Evolutionary conservation across 2,888 invertebrate genomes (phyloP).

Genomic region (Parelbella ahira): DNA sequence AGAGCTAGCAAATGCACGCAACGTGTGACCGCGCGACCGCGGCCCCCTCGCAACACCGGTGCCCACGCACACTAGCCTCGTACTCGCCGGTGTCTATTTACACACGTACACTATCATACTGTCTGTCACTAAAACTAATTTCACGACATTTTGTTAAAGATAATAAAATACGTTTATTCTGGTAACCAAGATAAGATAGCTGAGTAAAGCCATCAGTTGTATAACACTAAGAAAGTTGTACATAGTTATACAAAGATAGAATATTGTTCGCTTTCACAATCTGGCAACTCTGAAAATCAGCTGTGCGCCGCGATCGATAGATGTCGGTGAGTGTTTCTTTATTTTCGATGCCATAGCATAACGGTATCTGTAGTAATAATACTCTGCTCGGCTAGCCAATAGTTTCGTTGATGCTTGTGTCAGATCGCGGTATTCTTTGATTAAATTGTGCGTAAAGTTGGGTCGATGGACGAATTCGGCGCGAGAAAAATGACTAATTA

Average conservation of each 20-base stretch:
- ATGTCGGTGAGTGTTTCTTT: slow-evolving; percentile 78
- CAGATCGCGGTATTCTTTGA: slow-evolving; percentile 60
- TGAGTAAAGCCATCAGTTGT: no score
- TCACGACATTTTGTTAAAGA: no score
- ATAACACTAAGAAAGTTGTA: no score
- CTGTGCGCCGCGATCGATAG: slow-evolving; percentile 74
- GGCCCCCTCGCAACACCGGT: slow-evolving; percentile 45
- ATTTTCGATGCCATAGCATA: slow-evolving; percentile 70
- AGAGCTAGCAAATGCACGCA: slow-evolving; percentile 64
- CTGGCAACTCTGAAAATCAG: slow-evolving; percentile 61
- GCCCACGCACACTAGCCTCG: slow-evolving; percentile 37
- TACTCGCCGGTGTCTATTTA: slow-evolving; percentile 28
- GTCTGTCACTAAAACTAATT: no score
- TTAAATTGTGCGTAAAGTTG: slow-evolving; percentile 50
- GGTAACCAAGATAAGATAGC: no score
- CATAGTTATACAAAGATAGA: no score
- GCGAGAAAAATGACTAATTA: slow-evolving; percentile 47
- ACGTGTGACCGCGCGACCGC: slow-evolving; percentile 51
- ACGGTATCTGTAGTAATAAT: slow-evolving; percentile 76
- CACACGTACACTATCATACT: slow-evolving; percentile 34
- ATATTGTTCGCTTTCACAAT: no score
- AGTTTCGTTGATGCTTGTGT: slow-evolving; percentile 57
- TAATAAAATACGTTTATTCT: no score
- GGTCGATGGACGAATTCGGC: slow-evolving; percentile 57
- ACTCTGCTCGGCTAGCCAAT: slow-evolving; percentile 44